A percentile compares a stretch with the other conserved stretches of the same genome.
phyloP scores from a whole-genome alignment of 2,888 invertebrate species.

The Serrognathus titanus region DNA sequence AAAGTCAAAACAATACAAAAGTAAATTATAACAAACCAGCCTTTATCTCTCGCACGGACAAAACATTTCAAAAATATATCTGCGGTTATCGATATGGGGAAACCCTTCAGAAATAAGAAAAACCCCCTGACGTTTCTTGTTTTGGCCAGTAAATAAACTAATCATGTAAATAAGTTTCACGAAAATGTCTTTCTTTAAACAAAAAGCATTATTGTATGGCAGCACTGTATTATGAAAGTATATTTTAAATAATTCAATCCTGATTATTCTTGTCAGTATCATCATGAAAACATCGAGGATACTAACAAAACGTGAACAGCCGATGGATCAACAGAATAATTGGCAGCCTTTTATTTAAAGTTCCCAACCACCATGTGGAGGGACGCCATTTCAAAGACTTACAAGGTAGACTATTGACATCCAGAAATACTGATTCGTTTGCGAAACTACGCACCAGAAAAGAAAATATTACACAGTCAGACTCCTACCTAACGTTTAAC shows the following conservation, averaged over 20 bases:
- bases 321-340: neutral
- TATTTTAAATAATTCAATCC: neutral
- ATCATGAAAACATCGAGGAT: too few relatives aligned
- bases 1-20: too few relatives aligned
- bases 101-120: too few relatives aligned
- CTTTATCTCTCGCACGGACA: too few relatives aligned
- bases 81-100: too few relatives aligned
- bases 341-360: constrained; percentile 21
- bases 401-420: constrained; percentile 62
- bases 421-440: constrained; percentile 14
- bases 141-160: too few relatives aligned
- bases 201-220: constrained; percentile 27
- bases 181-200: neutral
- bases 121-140: neutral
- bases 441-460: neutral
- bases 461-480: neutral
- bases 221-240: constrained; percentile 26
- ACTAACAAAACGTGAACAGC: too few relatives aligned
- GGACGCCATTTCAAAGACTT: constrained; percentile 72
- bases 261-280: too few relatives aligned
- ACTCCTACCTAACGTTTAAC: constrained; percentile 1
- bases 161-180: neutral
- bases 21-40: too few relatives aligned
- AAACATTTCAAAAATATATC: too few relatives aligned
- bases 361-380: constrained; percentile 60